Evolutionary conservation across 2,797 vertebrate genomes (phyloP), one percentile per base, ranked within the genome.

Genomic region (Oceanodroma leucorhoa): DNA sequence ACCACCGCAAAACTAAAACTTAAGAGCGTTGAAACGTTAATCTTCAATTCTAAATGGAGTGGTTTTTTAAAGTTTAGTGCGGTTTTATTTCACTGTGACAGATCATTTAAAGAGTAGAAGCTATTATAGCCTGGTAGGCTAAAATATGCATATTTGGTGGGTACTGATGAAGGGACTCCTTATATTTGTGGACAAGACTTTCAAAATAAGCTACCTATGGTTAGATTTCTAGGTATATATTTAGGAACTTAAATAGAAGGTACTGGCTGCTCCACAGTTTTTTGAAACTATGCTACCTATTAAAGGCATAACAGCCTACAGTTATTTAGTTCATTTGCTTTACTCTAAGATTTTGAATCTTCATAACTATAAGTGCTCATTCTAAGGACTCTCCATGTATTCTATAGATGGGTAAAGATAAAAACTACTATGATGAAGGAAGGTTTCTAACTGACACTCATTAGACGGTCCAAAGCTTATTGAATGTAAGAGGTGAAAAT

Each of bases 1-100:
- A 94, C 32, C 55, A 77, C 45, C 3, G 1, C 46, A 87, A 92
- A 94, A 58, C 18, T 53, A 64, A 82, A 89, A 80, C 45, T 71
- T 60, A 36, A 46, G 41, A 90, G 66, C 29, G 16, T 50, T 58
- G 48, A 93, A 89, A 90, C 26, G 65, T 78, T 86, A 81, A 90
- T 87, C 76, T 86, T 87, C 81, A 54, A 23, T 34, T 61, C 30
- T 61, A 90, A 86, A 89, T 34, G 0, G 46, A 66, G 72, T 40
- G 34, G 1, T 23, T 91, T 87, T 66, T 64, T 18, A 27, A 88
- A 81, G 27, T 61, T 93, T 62, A 84, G 58, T 75, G 66, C 83
- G 92, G 54, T 81, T 93, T 92, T 83, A 87, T 81, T 90, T 91
- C 72, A 94, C 61, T 61, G 27, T 67, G 83, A 78, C 53, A 88